These are phyloP conservation scores for Syrmaticus mikado DNA, from an alignment of 2,113 vertebrate species.

Conservation along the genomic window DNA sequence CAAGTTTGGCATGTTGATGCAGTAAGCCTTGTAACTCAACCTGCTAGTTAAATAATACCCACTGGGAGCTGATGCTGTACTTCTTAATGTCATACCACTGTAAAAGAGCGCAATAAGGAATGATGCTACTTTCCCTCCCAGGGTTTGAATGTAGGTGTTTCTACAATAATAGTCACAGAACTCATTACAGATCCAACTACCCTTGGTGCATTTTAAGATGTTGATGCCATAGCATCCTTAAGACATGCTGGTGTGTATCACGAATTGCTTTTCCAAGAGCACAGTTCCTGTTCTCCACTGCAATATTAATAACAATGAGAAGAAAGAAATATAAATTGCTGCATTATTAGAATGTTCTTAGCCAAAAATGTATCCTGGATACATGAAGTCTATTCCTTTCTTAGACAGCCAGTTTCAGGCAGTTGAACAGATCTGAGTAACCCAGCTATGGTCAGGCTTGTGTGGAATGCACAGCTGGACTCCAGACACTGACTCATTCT, in stretches of 20 bases:
- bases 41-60: not conserved
- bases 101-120: not conserved
- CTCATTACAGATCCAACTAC: not conserved
- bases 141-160: not conserved
- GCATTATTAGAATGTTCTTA: not conserved
- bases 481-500: slow-evolving; percentile 73
- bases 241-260: not conserved
- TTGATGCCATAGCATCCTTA: not conserved
- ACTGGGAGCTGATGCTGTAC: not conserved
- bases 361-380: not conserved
- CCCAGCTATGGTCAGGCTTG: slow-evolving; percentile 6
- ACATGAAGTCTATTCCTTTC: not conserved
- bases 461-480: slow-evolving; percentile 54
- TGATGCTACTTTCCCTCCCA: not conserved
- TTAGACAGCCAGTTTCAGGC: not conserved
- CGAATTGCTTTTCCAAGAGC: not conserved
- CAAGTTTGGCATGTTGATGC: not conserved
- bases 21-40: not conserved
- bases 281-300: not conserved
- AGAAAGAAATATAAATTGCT: not conserved
- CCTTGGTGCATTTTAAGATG: not conserved
- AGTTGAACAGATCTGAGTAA: slow-evolving; percentile 9
- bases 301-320: not conserved
- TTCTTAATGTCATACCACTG: not conserved
- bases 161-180: not conserved